Base-by-base conservation (phyloP, 2,797 vertebrate genomes). In the Lagocephalus sceleratus region DNA sequence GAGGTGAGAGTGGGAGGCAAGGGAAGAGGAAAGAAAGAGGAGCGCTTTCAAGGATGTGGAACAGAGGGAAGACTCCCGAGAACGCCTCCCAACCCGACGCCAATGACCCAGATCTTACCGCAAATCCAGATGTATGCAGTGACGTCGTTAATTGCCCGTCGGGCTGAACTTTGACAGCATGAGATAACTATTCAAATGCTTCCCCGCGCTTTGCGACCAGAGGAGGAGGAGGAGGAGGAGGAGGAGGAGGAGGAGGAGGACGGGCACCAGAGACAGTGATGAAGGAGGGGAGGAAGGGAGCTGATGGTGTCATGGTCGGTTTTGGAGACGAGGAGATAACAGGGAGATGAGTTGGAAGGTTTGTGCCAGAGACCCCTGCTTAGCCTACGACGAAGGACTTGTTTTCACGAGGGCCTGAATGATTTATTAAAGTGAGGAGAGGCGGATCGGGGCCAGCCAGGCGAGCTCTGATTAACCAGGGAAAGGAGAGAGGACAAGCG, bases 351-450 rank as follows among this genome's bases (percentile, higher is more conserved):
- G 53, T 63, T 51, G 60, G 58, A 49, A 57, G 14, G 47, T 47
- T 67, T 72, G 63, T 50, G 64, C 55, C 70, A 58, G 51, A 26
- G 5, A 25, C 51, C 58, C 45, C 45, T 56, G 62, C 68, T 75
- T 65, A 66, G 63, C 73, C 63, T 65, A 61, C 45, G 21, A 70
- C 68, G 59, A 65, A 60, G 50, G 66, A 75, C 81, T 76, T 77
- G 82, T 78, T 71, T 50, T 75, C 73, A 77, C 78, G 76, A 84
- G 75, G 69, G 74, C 80, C 79, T 82, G 81, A 82, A 91, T 90
- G 86, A 91, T 92, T 90, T 90, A 90, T 90, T 84, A 83, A 87
- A 83, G 82, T 51, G 59, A 75, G 78, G 80, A 82, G 76, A 68
- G 77, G 74, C 77, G 71, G 71, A 49, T 71, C 65, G 73, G 77